Evolutionary conservation across 2,888 invertebrate genomes (phyloP).

Genomic region (Loripinus fragilis): DNA sequence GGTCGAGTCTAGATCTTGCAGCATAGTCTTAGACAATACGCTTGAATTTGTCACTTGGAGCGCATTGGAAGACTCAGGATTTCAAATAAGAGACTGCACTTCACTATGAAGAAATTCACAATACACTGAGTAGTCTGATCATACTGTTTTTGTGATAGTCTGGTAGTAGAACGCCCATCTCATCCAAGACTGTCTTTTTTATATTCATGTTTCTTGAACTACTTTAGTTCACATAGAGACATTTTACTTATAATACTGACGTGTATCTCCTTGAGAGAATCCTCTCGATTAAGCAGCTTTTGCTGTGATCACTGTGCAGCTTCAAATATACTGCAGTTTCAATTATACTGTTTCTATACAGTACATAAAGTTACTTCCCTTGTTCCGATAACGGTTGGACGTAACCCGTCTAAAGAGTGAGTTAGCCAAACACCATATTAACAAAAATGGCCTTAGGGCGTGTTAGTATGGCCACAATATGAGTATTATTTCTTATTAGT

Average conservation of each 20-base stretch:
- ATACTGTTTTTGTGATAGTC: not conserved
- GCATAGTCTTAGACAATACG: not conserved
- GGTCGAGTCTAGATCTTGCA: too few species aligned
- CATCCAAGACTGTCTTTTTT: not conserved
- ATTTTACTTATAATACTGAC: not conserved
- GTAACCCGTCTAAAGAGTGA: not conserved
- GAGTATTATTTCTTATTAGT: not conserved
- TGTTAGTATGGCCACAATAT: not conserved
- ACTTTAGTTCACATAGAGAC: not conserved
- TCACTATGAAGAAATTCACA: not conserved
- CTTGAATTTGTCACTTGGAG: not conserved
- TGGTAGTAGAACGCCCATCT: not conserved
- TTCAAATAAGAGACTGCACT: not conserved
- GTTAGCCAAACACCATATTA: not conserved
- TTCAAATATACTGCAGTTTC: too few species aligned
- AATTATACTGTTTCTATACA: too few species aligned
- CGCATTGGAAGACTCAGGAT: too few species aligned
- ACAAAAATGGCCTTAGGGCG: not conserved
- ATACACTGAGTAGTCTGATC: not conserved
- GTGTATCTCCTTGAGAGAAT: not conserved
- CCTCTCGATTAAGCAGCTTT: not conserved
- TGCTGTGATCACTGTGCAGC: not conserved
- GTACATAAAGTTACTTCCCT: not conserved
- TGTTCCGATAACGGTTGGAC: not conserved
- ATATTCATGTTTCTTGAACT: not conserved